A percentile compares a stretch with the other conserved stretches of the same genome.
phyloP scores from a whole-genome alignment of 2,888 invertebrate genomes.

The Hypomecis punctinalis region DNA sequence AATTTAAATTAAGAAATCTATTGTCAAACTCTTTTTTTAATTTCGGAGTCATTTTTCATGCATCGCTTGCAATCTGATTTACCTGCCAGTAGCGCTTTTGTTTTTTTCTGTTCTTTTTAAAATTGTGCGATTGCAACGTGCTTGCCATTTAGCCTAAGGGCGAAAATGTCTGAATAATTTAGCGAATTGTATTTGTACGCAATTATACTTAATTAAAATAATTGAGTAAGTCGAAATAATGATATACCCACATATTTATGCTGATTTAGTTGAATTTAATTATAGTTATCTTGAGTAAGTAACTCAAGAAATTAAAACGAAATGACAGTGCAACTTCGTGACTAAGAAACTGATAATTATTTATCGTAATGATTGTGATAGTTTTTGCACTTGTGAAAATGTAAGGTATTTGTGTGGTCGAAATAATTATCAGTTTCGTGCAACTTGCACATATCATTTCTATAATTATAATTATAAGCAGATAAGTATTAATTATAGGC shows the following conservation, averaged over 20 bases:
- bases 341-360: too few relatives aligned
- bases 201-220: slow-evolving; percentile 51
- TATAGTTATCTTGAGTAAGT: not conserved
- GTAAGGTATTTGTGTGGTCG: too few relatives aligned
- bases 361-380: too few relatives aligned
- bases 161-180: slow-evolving; percentile 49
- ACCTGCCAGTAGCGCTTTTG: slow-evolving; percentile 67
- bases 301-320: slow-evolving; percentile 27
- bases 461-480: too few relatives aligned
- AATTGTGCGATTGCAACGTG: slow-evolving; percentile 55
- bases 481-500: too few relatives aligned
- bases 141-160: slow-evolving; percentile 50
- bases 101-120: slow-evolving; percentile 48
- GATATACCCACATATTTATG: slow-evolving; percentile 7
- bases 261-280: too few relatives aligned
- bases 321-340: not conserved
- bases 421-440: too few relatives aligned
- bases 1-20: slow-evolving; percentile 74
- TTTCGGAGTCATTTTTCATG: slow-evolving; percentile 83
- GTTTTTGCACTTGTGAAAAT: too few relatives aligned
- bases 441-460: too few relatives aligned
- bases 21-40: slow-evolving; percentile 79
- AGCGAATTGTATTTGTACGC: slow-evolving; percentile 41
- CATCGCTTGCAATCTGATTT: slow-evolving; percentile 83
- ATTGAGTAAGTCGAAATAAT: slow-evolving; percentile 53